phyloP scores from a whole-genome alignment of 2,113 vertebrate genomes.

The Scophthalmus maximus region DNA sequence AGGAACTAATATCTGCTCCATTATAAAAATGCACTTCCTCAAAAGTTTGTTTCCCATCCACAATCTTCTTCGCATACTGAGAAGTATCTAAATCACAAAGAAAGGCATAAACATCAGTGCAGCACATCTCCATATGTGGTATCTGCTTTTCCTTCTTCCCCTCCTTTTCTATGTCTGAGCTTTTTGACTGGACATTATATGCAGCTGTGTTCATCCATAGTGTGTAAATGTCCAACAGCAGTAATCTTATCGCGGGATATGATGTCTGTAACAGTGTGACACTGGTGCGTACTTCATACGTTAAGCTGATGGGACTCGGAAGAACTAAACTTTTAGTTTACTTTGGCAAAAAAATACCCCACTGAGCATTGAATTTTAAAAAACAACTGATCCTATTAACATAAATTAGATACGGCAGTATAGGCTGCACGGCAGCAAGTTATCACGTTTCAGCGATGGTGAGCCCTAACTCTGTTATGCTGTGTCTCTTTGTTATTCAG shows the following conservation, averaged over 20 bases:
- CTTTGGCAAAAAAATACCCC: conserved; percentile 9
- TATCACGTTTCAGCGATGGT: conserved; percentile 32
- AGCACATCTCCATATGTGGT: neutral
- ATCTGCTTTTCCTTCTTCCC: neutral
- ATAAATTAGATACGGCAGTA: conserved; percentile 29
- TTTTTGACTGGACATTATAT: conserved; percentile 4
- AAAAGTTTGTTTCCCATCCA: neutral
- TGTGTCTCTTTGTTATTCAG: conserved; percentile 52
- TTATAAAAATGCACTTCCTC: too few species aligned
- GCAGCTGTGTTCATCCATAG: neutral
- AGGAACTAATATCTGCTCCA: too few species aligned
- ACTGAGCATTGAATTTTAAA: neutral
- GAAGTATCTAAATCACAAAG: conserved; percentile 7
- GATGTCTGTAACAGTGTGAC: neutral
- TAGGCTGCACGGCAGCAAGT: conserved; percentile 20
- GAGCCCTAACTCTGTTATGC: conserved; percentile 39
- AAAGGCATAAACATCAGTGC: neutral
- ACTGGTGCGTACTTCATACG: neutral
- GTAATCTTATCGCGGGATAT: neutral
- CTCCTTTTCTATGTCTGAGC: neutral
- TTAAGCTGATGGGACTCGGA: neutral
- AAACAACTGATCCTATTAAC: conserved; percentile 1
- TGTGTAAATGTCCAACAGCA: neutral
- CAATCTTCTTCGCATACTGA: neutral
- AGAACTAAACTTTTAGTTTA: conserved; percentile 5